These are phyloP conservation scores for Bombus breviceps DNA, from an alignment of 1,140 invertebrate species.

Conservation along the genomic window DNA sequence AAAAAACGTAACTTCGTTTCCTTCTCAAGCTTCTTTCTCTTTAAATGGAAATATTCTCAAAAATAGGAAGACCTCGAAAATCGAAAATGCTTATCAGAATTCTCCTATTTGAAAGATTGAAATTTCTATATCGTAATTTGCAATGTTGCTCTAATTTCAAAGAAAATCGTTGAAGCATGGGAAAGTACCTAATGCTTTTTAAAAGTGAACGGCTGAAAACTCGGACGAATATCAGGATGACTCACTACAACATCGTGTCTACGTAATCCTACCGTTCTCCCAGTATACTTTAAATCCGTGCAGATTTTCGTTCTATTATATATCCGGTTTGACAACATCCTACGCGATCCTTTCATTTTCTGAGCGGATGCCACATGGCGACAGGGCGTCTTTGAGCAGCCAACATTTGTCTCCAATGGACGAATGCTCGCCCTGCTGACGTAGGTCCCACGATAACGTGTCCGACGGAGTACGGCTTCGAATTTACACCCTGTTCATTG, in stretches of 20 bases:
- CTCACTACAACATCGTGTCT: background rate
- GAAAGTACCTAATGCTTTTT: background rate
- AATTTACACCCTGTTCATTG: constrained; percentile 75
- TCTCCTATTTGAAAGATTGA: too few species aligned
- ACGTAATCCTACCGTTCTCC: constrained; percentile 25
- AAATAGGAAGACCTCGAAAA: too few species aligned
- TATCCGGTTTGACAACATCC: background rate
- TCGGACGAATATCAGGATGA: background rate
- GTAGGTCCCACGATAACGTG: constrained; percentile 89
- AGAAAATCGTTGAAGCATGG: too few species aligned
- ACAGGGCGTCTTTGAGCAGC: constrained; percentile 90
- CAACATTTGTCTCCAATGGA: constrained; percentile 93
- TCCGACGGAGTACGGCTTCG: constrained; percentile 85
- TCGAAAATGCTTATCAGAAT: too few species aligned
- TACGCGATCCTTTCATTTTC: constrained; percentile 81
- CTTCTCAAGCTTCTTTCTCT: background rate
- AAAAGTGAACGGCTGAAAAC: background rate
- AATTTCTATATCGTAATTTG: too few species aligned
- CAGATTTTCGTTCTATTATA: background rate
- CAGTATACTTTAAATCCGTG: constrained; percentile 4
- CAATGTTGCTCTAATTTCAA: too few species aligned
- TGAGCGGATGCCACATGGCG: constrained; percentile 93
- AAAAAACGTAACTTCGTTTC: background rate
- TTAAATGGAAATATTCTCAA: too few species aligned
- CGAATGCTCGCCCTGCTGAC: constrained; percentile 87